Conservation (phyloP, 2,797 vertebrate species). For the Sebastes ruberrimus region DNA sequence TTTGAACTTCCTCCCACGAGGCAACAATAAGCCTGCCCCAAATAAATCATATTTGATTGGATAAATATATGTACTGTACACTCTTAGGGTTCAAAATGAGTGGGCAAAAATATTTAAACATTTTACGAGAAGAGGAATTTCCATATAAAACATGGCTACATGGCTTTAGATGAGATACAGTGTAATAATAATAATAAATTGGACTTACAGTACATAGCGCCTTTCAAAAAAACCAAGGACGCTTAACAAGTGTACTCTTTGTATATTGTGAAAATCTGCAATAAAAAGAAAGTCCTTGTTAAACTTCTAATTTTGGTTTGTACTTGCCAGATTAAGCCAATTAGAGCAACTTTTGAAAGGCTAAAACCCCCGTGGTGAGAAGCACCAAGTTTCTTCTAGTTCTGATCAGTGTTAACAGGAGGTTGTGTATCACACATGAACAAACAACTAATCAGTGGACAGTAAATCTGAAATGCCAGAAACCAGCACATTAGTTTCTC, state of each 20-base stretch:
- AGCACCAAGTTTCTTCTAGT: neutral
- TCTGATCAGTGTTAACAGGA: neutral
- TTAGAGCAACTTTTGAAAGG: neutral
- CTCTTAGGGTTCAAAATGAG: neutral
- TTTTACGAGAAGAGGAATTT: neutral
- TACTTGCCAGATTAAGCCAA: neutral
- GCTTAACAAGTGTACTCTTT: neutral
- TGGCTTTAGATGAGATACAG: neutral
- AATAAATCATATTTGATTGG: neutral
- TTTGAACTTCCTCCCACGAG: conserved; percentile 32
- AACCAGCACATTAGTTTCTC: neutral
- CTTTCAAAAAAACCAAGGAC: no score
- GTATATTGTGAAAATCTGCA: neutral
- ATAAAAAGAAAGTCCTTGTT: neutral
- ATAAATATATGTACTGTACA: neutral
- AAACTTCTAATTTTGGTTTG: neutral
- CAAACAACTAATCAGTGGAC: neutral
- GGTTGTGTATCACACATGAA: neutral
- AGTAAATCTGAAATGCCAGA: neutral
- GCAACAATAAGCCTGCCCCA: neutral
- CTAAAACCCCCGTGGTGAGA: neutral
- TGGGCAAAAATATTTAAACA: neutral
- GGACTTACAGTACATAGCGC: no score
- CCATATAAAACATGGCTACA: neutral
- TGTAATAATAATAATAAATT: no score